Evolutionary conservation across 92 coral and sea anemone genomes (phyloP).

Genomic region (Plumapathes pennacea): DNA sequence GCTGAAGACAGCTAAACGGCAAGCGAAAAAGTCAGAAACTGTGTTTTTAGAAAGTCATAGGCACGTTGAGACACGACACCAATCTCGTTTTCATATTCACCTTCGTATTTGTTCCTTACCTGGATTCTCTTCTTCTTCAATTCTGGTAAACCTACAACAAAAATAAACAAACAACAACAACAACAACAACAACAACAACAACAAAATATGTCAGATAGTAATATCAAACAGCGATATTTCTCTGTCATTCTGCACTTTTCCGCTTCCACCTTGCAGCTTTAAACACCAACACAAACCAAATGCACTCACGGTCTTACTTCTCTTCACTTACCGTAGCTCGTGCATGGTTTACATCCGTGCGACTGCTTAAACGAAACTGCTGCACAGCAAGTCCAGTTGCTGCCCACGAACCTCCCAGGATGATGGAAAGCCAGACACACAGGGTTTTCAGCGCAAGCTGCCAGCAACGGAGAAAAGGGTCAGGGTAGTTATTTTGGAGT

Average conservation of each 20-base stretch:
- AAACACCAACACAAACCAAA: neutral
- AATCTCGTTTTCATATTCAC: no score
- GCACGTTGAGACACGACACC: no score
- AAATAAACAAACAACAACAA: neutral
- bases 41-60: no score
- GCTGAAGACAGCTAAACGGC: slow-evolving; percentile 67
- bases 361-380: slow-evolving; percentile 41
- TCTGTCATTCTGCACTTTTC: no score
- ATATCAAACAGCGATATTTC: no score
- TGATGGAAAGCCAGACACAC: slow-evolving; percentile 59
- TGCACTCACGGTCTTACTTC: neutral
- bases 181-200: no score
- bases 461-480: no score
- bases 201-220: no score
- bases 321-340: slow-evolving; percentile 49
- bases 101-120: slow-evolving; percentile 4
- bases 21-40: no score
- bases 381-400: slow-evolving; percentile 72
- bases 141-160: slow-evolving; percentile 12
- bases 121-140: slow-evolving; percentile 11
- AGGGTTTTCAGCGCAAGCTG: slow-evolving; percentile 73
- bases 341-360: slow-evolving; percentile 73
- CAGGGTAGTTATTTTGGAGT: no score
- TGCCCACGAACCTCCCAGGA: slow-evolving; percentile 78
- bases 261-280: no score